Evolutionary conservation across 2,888 invertebrate genomes (phyloP), one percentile per base, ranked within the genome.

Genomic region (Notodonta ziczac): DNA sequence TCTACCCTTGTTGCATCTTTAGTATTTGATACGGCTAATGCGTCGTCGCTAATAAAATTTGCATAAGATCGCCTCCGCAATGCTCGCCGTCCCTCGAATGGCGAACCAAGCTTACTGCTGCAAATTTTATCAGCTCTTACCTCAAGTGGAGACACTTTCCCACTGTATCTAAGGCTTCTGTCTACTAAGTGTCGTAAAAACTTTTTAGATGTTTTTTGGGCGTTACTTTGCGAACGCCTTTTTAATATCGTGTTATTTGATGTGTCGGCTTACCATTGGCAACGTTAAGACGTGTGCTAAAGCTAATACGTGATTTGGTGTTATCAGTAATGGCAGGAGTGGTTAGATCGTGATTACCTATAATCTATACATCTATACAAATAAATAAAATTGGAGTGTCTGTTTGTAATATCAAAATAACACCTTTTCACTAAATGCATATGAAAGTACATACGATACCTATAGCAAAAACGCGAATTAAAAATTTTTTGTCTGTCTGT

Each of bases 71-170:
- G 56, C 58, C 65, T 61, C 67, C 65, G 53, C 65, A 67, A 70
- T 61, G 70, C 39, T 59, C 54, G 16, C 61, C 39, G 39, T 58
- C 66, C 58, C 66, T 64, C 58, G 51, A 24, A 70, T 67, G 62
- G 57, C 59, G 52, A 55, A 48, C 60, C 58, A 67, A 65, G 71
- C 67, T 72, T 55, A 58, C 59, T 66, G 24, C 59, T 82, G 76
- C 72, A 80, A 75, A 65, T 73, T 83, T 79, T 73, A 80, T 76
- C 60, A 82, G 63, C 60, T 64, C 63, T 57, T 62, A 64, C 61
- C 73, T 69, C 72, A 60, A 56, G 64, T 66, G 72, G 60, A 56
- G 52, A 61, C 32, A 24, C 58, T 66, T 76, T 66, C 68, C 60
- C 54, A 39, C 44, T 53, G 57, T 59, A 63, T 58, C 58, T 53